Conservation (phyloP, 2,113 vertebrate species). For the Xenopus borealis region DNA sequence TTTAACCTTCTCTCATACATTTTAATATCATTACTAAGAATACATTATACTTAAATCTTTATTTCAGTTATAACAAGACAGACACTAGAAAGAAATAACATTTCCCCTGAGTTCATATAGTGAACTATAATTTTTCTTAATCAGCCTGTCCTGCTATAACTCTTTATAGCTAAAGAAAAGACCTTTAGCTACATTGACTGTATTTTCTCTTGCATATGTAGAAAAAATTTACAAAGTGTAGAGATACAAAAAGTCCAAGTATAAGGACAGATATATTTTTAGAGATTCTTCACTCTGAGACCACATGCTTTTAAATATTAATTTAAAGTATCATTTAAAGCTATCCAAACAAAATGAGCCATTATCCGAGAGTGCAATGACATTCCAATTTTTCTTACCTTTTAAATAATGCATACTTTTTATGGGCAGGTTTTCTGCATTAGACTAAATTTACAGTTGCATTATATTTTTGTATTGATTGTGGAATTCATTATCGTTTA, state of each 20-base stretch:
- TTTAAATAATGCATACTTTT: too few species aligned
- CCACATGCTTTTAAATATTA: too few species aligned
- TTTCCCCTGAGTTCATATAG: constrained; percentile 17
- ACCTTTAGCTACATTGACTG: too few species aligned
- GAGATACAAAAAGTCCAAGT: too few species aligned
- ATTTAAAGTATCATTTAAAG: not conserved
- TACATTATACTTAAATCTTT: constrained; percentile 17
- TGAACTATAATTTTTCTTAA: constrained; percentile 7
- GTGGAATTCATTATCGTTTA: too few species aligned
- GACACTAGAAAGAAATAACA: constrained; percentile 13
- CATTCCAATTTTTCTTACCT: too few species aligned
- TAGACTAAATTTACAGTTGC: too few species aligned
- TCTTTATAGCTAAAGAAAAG: not conserved
- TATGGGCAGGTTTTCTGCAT: too few species aligned
- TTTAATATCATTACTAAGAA: constrained; percentile 13
- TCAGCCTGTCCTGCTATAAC: not conserved
- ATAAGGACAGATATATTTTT: not conserved
- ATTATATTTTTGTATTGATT: too few species aligned
- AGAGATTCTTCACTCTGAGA: not conserved
- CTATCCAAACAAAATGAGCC: not conserved
- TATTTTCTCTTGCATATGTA: too few species aligned
- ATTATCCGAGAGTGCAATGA: too few species aligned
- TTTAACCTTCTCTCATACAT: constrained; percentile 19
- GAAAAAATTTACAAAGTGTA: too few species aligned
- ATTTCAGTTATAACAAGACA: not conserved